Evolutionary conservation across 2,797 vertebrate genomes (phyloP).

Genomic region (Chelon labrosus): DNA sequence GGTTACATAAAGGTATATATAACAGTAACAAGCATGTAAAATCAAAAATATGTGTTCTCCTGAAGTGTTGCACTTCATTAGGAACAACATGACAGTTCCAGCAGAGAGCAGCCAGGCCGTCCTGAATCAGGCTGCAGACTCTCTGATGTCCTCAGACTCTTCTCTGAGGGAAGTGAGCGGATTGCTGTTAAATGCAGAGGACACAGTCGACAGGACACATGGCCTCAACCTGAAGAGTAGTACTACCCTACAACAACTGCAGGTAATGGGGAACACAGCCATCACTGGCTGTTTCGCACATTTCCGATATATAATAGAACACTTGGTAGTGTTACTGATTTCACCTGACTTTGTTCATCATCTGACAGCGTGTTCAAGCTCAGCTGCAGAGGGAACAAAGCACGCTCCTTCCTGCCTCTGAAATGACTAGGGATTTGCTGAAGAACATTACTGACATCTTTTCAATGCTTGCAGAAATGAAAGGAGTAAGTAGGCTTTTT

Average conservation of each 20-base stretch:
- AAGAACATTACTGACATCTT: slow-evolving; percentile 72
- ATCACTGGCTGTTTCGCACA: background rate
- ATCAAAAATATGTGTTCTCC: slow-evolving; percentile 21
- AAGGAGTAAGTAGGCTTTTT: slow-evolving; percentile 75
- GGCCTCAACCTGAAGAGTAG: slow-evolving; percentile 80
- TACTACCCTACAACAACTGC: slow-evolving; percentile 77
- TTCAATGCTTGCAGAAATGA: slow-evolving; percentile 75
- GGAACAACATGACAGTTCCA: slow-evolving; percentile 70
- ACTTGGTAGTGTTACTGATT: background rate
- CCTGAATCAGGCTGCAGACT: slow-evolving; percentile 73
- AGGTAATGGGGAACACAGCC: slow-evolving; percentile 78
- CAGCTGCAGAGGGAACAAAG: slow-evolving; percentile 77
- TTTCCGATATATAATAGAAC: background rate
- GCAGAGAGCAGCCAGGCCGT: slow-evolving; percentile 68
- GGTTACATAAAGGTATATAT: no score
- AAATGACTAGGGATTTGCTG: slow-evolving; percentile 76
- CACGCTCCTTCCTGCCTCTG: slow-evolving; percentile 62
- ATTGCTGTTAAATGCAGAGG: slow-evolving; percentile 75
- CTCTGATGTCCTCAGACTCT: slow-evolving; percentile 79
- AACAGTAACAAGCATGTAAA: background rate
- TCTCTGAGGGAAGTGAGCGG: slow-evolving; percentile 81
- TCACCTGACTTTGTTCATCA: slow-evolving; percentile 1
- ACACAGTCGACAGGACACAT: slow-evolving; percentile 75
- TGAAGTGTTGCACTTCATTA: slow-evolving; percentile 84
- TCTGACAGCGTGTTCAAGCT: slow-evolving; percentile 72